Percentiles rank a stretch among this genome's conserved stretches.
These are phyloP conservation scores for Macrosteles quadrilineatus DNA, from an alignment of 1,140 invertebrate genomes.

Conservation along the genomic window DNA sequence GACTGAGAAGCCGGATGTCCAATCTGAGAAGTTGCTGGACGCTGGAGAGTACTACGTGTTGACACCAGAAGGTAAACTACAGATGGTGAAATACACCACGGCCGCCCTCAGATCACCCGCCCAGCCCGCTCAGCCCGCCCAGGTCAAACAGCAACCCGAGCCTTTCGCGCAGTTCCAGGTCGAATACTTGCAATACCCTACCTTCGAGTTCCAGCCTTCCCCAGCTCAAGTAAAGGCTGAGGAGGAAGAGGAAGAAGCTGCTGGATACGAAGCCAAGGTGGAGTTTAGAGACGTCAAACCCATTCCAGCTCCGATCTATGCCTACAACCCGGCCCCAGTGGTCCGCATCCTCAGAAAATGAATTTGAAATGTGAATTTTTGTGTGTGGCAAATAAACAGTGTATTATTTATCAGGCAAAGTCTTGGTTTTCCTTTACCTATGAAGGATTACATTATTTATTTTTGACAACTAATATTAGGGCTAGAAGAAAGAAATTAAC, in stretches of 20 bases:
- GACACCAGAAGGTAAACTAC: constrained; percentile 73
- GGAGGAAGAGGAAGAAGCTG: background rate
- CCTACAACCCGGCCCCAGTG: constrained; percentile 36
- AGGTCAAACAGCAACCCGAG: background rate
- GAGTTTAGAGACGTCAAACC: constrained; percentile 41
- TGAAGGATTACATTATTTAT: too few relatives aligned
- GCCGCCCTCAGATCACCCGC: constrained; percentile 27
- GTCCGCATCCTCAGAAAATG: constrained; percentile 33
- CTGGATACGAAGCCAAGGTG: constrained; percentile 35
- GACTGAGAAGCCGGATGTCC: background rate
- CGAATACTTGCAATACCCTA: constrained; percentile 6
- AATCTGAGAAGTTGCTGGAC: constrained; percentile 35
- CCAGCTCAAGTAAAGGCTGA: background rate
- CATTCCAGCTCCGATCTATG: constrained; percentile 40
- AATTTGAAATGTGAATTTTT: background rate
- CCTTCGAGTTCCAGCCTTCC: background rate
- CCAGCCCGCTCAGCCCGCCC: background rate
- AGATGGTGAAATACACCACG: constrained; percentile 55
- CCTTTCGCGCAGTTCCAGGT: constrained; percentile 13
- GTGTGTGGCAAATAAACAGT: too few relatives aligned
- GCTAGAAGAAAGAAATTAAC: too few relatives aligned
- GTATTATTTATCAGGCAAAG: too few relatives aligned
- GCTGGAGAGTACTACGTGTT: constrained; percentile 69
- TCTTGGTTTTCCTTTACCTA: too few relatives aligned
- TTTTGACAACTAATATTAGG: too few relatives aligned